phyloP scores from a whole-genome alignment of 2,113 vertebrate species.

The Pterocles gutturalis region DNA sequence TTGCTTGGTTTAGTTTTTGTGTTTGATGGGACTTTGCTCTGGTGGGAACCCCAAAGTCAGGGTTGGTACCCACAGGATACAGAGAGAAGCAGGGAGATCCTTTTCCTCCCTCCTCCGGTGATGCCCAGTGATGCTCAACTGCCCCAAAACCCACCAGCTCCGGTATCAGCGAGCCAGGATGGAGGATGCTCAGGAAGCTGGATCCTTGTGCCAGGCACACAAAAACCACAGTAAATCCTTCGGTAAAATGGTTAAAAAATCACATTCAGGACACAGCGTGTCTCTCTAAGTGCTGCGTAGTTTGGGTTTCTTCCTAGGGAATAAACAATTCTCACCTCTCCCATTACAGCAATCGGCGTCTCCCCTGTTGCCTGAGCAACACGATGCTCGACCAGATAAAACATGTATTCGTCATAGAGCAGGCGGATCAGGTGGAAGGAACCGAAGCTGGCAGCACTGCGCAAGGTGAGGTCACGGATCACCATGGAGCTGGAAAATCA shows the following conservation, averaged over 20 bases:
- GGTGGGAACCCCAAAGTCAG: neutral
- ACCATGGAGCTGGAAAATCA: constrained; percentile 91
- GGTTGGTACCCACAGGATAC: neutral
- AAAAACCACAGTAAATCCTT: neutral
- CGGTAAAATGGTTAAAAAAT: neutral
- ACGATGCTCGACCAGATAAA: constrained; percentile 97
- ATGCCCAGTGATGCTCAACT: neutral
- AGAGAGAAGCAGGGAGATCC: neutral
- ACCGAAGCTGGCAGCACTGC: constrained; percentile 95
- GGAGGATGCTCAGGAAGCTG: neutral
- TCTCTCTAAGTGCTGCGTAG: neutral
- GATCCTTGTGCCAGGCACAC: neutral
- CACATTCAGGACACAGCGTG: fast-evolving
- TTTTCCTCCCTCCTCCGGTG: neutral
- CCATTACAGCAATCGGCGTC: constrained; percentile 97
- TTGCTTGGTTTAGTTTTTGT: neutral
- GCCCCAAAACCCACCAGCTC: neutral
- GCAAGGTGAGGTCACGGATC: constrained; percentile 95
- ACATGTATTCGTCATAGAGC: constrained; percentile 99
- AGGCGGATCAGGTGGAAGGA: constrained; percentile 98
- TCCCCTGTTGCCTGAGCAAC: constrained; percentile 95
- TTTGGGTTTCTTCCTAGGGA: neutral
- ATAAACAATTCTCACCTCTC: constrained; percentile 84
- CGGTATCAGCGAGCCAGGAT: neutral
- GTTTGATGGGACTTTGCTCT: neutral